Percentiles rank a stretch among this genome's conserved stretches.
These are phyloP conservation scores for Salmo trutta DNA, from an alignment of 2,797 vertebrate species.

Conservation along the genomic window DNA sequence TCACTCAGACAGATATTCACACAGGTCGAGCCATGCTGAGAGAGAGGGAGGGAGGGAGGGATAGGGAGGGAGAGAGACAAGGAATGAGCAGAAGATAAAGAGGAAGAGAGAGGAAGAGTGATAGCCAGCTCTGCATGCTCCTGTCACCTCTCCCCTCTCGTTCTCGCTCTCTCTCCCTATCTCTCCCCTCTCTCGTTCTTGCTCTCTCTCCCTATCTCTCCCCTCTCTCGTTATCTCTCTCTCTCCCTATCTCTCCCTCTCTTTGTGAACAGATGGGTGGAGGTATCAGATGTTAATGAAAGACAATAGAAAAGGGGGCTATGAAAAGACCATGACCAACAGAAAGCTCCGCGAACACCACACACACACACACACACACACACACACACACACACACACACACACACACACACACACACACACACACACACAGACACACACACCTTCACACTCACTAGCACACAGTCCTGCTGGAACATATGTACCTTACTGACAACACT, in stretches of 20 bases:
- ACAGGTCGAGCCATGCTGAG: neutral
- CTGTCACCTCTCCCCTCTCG: too few relatives aligned
- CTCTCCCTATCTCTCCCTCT: slow-evolving; percentile 23
- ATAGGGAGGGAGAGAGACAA: slow-evolving; percentile 26
- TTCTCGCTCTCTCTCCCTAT: neutral
- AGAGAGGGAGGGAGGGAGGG: neutral
- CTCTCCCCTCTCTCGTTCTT: neutral
- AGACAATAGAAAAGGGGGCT: slow-evolving; percentile 45
- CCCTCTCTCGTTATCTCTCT: slow-evolving; percentile 18
- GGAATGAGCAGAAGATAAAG: slow-evolving; percentile 30
- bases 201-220: neutral
- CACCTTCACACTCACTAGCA: slow-evolving; percentile 8
- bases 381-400: slow-evolving; percentile 7
- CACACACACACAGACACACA: slow-evolving; percentile 9
- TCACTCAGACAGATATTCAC: neutral
- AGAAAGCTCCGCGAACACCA: slow-evolving; percentile 9
- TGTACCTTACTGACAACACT: neutral
- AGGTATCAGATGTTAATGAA: slow-evolving; percentile 71
- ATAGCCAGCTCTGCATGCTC: slow-evolving; percentile 49
- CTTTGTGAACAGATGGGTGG: slow-evolving; percentile 73
- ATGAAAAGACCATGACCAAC: slow-evolving; percentile 29
- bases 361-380: neutral
- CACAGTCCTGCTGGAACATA: slow-evolving; percentile 1
- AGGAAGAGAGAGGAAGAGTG: slow-evolving; percentile 41
- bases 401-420: slow-evolving; percentile 17